A percentile compares a stretch with the other conserved stretches of the same genome.
Conservation (phyloP, 2,888 invertebrate genomes). For the Caenorhabditis sulstoni region DNA sequence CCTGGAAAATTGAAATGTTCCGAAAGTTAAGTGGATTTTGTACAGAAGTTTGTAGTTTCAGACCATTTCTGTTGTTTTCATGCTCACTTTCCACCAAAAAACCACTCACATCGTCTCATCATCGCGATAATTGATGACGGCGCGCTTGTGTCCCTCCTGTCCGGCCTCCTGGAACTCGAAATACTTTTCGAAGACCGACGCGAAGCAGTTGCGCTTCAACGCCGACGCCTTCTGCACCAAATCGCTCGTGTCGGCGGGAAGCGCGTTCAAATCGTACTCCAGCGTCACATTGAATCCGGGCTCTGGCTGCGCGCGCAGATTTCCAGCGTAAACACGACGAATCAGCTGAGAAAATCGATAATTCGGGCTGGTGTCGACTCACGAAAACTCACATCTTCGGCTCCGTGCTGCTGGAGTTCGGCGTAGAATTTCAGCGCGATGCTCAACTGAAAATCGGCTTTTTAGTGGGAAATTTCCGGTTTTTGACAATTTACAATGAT, state of each 20-base stretch:
- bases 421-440: conserved; percentile 96
- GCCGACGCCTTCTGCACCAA: conserved; percentile 88
- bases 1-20: conserved; percentile 84
- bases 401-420: conserved; percentile 97
- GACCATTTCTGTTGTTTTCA: too few species aligned
- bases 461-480: conserved; percentile 1
- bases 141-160: conserved; percentile 91
- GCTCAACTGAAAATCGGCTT: conserved; percentile 86
- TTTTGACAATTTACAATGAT: conserved; percentile 88
- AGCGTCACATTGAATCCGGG: conserved; percentile 96
- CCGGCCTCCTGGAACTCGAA: conserved; percentile 94
- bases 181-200: conserved; percentile 99
- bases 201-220: conserved; percentile 97
- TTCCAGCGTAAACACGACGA: conserved; percentile 91
- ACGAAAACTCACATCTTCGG: conserved; percentile 87
- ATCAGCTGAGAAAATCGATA: conserved; percentile 84
- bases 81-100: not conserved
- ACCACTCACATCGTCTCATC: conserved; percentile 94
- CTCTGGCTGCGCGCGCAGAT: conserved; percentile 88
- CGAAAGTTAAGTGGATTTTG: too few species aligned
- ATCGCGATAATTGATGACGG: conserved; percentile 97
- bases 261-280: conserved; percentile 91
- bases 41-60: too few species aligned
- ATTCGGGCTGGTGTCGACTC: too few species aligned
- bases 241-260: conserved; percentile 88